Evolutionary conservation across 2,888 invertebrate genomes (phyloP), one percentile per base, ranked within the genome.

Genomic region (Himalopsyche tibetana): DNA sequence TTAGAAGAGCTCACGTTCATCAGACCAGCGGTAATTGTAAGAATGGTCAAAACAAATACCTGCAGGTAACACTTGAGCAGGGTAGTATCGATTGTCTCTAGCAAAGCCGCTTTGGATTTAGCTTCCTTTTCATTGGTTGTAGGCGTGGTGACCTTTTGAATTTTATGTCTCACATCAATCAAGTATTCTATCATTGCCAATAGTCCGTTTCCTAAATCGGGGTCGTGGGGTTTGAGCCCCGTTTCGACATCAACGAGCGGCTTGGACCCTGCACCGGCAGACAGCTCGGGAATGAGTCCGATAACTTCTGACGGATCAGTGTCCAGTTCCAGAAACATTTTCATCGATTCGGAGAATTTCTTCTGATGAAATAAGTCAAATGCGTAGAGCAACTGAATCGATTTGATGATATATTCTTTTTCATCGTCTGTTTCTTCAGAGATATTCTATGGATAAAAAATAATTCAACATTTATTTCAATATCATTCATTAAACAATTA

Each of bases 241-340:
- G 81, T 19, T 19, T 80, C 28, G 6, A 51, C 55, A 45, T 85
- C 82, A 0, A 5, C n/a, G 19, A 55, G 55, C 9, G 38, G 17
- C 17, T 28, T 38, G 17, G 84, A 55, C 86, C 92, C 91, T 82
- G 91, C 92, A 17, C 93, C 92, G 2, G 74, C 95, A 82, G 97
- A 94, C 82, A 99, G 92, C 90, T 98, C 97, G 0, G 99, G 99
- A 92, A 98, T 99, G 51, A 99, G 93, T 88, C 98, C 96, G 88
- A 99, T 99, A 12, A 99, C 99, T 91, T 98, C 97, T 80, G 97
- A 96, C 0, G 99, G 98, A 92, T 99, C 99, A 5, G 98, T 98
- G 89, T 96, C 96, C 0, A 99, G 93, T 90, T 97, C 96, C 5
- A 96, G 93, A 91, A 99, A 99, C 90, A 98, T 96, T 84, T 95